Percentiles rank a stretch among this genome's conserved stretches.
These are phyloP conservation scores for Psammodynastes pulverulentus DNA, from an alignment of 2,113 vertebrate species.

Conservation along the genomic window DNA sequence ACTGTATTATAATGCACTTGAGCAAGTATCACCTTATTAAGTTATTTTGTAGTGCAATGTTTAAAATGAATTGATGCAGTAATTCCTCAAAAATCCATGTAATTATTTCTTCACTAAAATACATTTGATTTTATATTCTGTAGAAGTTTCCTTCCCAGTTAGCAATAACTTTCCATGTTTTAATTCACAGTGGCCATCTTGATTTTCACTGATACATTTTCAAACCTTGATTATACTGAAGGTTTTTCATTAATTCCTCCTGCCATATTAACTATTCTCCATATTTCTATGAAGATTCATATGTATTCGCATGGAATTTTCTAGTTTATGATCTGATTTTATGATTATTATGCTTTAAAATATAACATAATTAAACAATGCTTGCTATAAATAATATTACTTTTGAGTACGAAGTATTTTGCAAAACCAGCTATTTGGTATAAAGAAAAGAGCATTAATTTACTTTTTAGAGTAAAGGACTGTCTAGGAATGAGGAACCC, in stretches of 20 bases:
- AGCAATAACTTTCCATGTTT: neutral
- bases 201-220: neutral
- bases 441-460: slow-evolving; percentile 31
- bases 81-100: neutral
- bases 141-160: neutral
- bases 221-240: neutral
- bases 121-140: neutral
- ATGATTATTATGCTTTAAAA: neutral
- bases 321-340: neutral
- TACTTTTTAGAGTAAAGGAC: slow-evolving; percentile 41
- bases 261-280: neutral
- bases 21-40: neutral
- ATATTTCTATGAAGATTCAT: neutral
- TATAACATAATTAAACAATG: neutral
- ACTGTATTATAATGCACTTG: neutral
- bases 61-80: neutral
- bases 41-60: too few relatives aligned
- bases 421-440: slow-evolving; percentile 22
- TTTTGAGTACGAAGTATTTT: slow-evolving; percentile 24
- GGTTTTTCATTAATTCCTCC: neutral
- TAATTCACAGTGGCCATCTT: neutral
- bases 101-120: neutral
- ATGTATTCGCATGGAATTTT: neutral
- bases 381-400: slow-evolving; percentile 14
- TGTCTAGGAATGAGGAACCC: slow-evolving; percentile 28